Conservation (phyloP, 2,113 vertebrate species). For the Barbus barbus region DNA sequence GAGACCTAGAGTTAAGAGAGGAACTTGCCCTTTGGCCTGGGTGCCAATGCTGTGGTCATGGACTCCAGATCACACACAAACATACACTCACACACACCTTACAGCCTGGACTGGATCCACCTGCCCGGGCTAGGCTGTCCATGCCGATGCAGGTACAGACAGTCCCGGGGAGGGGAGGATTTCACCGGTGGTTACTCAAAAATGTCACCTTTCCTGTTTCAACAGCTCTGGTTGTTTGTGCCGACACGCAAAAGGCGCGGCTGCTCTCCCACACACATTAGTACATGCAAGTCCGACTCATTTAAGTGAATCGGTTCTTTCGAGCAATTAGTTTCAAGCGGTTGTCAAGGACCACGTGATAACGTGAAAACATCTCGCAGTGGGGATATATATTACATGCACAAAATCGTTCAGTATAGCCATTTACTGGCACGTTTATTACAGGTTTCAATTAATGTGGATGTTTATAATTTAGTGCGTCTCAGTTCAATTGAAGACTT, state of each 20-base stretch:
- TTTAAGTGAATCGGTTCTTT: background rate
- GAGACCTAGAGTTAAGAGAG: background rate
- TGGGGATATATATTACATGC: too few species aligned
- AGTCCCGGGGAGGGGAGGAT: conserved; percentile 73
- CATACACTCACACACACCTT: conserved; percentile 36
- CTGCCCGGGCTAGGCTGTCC: conserved; percentile 63
- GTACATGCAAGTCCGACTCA: background rate
- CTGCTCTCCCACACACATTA: conserved; percentile 46
- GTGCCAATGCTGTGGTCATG: conserved; percentile 51
- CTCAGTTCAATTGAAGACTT: background rate
- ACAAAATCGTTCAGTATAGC: background rate
- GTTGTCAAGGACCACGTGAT: background rate
- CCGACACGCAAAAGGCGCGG: conserved; percentile 77
- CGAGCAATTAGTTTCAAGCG: background rate
- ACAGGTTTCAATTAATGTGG: background rate
- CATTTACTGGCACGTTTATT: background rate
- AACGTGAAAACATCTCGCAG: too few species aligned
- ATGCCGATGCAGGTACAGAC: conserved; percentile 77
- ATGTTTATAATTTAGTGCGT: background rate
- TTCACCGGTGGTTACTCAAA: conserved; percentile 77
- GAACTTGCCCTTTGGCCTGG: conserved; percentile 44
- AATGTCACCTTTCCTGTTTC: conserved; percentile 86
- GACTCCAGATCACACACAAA: conserved; percentile 44
- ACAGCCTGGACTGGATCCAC: conserved; percentile 66
- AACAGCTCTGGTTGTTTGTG: conserved; percentile 72